Evolutionary conservation across 2,888 invertebrate species (phyloP).

Genomic region (Mythimna vitellina): DNA sequence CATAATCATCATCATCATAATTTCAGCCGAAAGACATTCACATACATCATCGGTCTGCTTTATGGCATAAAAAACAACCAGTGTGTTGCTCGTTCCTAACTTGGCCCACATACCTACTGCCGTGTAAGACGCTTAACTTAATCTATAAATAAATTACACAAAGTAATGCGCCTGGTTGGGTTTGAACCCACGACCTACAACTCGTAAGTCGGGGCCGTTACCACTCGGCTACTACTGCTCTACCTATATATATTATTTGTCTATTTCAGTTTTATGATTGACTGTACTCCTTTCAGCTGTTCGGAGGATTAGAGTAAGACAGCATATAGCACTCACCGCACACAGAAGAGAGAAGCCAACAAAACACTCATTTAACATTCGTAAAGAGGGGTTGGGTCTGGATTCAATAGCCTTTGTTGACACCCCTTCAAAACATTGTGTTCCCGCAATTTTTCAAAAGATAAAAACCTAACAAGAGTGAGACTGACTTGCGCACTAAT

Average conservation of each 20-base stretch:
- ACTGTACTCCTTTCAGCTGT: slow-evolving; percentile 28
- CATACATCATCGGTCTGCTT: too few species aligned
- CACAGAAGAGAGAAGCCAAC: not conserved
- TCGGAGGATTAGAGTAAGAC: not conserved
- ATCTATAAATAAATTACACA: too few species aligned
- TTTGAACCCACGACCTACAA: too few species aligned
- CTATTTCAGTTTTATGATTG: not conserved
- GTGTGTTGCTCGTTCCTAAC: not conserved
- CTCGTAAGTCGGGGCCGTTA: too few species aligned
- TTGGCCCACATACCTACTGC: not conserved
- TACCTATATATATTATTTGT: not conserved
- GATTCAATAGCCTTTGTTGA: not conserved
- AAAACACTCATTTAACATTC: not conserved
- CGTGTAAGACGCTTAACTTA: too few species aligned
- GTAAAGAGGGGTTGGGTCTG: not conserved
- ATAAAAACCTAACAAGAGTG: not conserved
- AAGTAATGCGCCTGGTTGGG: too few species aligned
- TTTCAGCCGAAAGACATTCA: too few species aligned
- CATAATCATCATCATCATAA: too few species aligned
- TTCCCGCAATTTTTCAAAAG: not conserved
- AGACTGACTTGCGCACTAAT: not conserved
- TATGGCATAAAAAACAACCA: not conserved
- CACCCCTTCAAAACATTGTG: not conserved
- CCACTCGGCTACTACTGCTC: too few species aligned
- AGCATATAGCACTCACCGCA: not conserved